These are phyloP conservation scores for Leptodactylus fallax DNA, from an alignment of 2,797 vertebrate genomes.

Conservation along the genomic window DNA sequence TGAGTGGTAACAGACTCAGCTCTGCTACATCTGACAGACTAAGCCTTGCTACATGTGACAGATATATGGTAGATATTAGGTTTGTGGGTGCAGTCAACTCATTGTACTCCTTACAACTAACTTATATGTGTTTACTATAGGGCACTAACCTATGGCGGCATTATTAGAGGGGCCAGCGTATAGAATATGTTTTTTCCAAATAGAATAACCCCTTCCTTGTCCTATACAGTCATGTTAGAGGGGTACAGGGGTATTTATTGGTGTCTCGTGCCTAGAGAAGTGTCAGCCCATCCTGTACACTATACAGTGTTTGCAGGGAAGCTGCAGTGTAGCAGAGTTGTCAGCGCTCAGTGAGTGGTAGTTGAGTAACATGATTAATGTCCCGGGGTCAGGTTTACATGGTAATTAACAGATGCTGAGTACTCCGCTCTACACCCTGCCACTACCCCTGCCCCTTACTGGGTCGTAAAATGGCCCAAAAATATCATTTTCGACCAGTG, in stretches of 20 bases:
- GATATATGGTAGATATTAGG: background rate
- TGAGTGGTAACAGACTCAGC: background rate
- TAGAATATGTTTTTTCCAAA: no score
- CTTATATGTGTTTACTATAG: background rate
- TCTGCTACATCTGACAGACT: background rate
- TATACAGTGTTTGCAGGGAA: background rate
- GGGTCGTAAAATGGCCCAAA: background rate
- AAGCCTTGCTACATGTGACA: background rate
- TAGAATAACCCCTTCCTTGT: background rate
- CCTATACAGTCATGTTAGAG: background rate
- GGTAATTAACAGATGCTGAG: conserved; percentile 46
- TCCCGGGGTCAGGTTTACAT: conserved; percentile 38
- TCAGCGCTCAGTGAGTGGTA: conserved; percentile 15
- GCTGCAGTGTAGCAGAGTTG: background rate
- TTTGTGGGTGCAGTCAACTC: background rate
- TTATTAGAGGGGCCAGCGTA: background rate
- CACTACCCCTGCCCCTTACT: background rate
- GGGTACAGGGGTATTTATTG: background rate
- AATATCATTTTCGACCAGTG: background rate
- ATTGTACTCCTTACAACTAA: background rate
- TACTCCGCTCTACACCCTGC: background rate
- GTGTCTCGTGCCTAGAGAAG: background rate
- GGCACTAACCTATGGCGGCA: background rate
- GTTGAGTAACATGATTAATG: conserved; percentile 24
- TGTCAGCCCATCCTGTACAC: background rate